phyloP scores from a whole-genome alignment of 1,140 invertebrate species.

The Leucophenga varia region DNA sequence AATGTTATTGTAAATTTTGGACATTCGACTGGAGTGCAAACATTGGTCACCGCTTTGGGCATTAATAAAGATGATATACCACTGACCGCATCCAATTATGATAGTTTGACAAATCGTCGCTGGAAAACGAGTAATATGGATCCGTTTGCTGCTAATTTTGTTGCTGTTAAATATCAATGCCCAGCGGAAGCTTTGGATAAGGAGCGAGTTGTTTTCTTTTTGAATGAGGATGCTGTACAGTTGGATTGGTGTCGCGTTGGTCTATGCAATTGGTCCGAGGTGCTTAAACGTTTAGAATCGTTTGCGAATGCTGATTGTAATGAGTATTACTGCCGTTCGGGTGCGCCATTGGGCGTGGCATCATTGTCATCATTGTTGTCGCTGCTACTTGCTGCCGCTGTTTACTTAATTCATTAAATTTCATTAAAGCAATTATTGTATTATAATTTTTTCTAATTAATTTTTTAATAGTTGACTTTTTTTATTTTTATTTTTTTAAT shows the following conservation, averaged over 20 bases:
- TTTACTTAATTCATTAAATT: slow-evolving; percentile 44
- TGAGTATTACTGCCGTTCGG: slow-evolving; percentile 38
- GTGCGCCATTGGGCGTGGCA: slow-evolving; percentile 10
- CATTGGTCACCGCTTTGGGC: slow-evolving; percentile 67
- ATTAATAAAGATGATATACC: slow-evolving; percentile 66
- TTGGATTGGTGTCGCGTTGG: slow-evolving; percentile 63
- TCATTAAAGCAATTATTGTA: slow-evolving; percentile 1
- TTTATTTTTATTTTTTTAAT: too few relatives aligned
- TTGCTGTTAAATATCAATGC: slow-evolving; percentile 65
- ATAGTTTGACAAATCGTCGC: slow-evolving; percentile 60
- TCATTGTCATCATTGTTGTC: slow-evolving; percentile 15
- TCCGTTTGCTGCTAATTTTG: slow-evolving; percentile 78
- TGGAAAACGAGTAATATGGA: slow-evolving; percentile 73
- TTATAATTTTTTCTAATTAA: background rate
- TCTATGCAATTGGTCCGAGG: slow-evolving; percentile 62
- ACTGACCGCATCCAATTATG: slow-evolving; percentile 70
- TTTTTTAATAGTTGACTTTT: background rate
- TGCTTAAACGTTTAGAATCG: slow-evolving; percentile 29
- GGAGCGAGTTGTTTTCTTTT: slow-evolving; percentile 64
- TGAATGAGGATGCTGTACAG: slow-evolving; percentile 65
- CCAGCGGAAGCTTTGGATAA: slow-evolving; percentile 55
- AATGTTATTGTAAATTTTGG: slow-evolving; percentile 73
- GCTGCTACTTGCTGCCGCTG: slow-evolving; percentile 26
- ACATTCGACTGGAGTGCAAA: slow-evolving; percentile 67
- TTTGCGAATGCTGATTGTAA: slow-evolving; percentile 40